Evolutionary conservation across 2,888 invertebrate species (phyloP).

Genomic region (Agonopterix heracliana): DNA sequence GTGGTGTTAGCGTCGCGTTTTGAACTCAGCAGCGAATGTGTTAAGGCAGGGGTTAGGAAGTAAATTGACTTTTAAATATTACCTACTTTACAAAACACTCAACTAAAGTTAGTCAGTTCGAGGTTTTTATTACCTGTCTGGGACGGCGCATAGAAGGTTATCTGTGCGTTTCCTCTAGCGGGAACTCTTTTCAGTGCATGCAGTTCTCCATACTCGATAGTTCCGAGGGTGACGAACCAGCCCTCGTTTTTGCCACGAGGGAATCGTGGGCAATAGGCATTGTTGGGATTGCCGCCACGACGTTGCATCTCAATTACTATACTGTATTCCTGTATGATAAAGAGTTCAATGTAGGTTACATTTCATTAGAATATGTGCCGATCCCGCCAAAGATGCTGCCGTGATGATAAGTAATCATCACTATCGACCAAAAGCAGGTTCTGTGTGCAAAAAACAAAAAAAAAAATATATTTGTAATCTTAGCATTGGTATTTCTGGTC

Average conservation of each 20-base stretch:
- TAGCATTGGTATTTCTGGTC: too few species aligned
- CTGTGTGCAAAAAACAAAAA: too few species aligned
- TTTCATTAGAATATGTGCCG: background rate
- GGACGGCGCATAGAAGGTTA: slow-evolving; percentile 53
- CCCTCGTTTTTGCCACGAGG: slow-evolving; percentile 96
- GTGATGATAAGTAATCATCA: too few species aligned
- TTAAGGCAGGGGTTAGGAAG: too few species aligned
- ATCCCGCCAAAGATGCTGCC: too few species aligned
- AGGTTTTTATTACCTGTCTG: slow-evolving; percentile 35
- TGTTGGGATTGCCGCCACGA: slow-evolving; percentile 70
- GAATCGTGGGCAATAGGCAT: slow-evolving; percentile 89
- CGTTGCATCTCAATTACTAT: slow-evolving; percentile 75
- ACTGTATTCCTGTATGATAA: slow-evolving; percentile 78
- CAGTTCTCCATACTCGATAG: slow-evolving; percentile 81
- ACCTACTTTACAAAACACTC: too few species aligned
- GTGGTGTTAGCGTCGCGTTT: too few species aligned
- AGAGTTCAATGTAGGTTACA: background rate
- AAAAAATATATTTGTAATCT: too few species aligned
- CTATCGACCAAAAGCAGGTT: too few species aligned
- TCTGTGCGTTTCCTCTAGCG: slow-evolving; percentile 58
- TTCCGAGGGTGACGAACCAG: slow-evolving; percentile 94
- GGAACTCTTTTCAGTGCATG: slow-evolving; percentile 87
- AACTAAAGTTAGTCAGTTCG: background rate
- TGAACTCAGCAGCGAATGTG: too few species aligned
- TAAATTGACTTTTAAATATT: too few species aligned